Conservation (phyloP, 2,888 invertebrate genomes). For the Apodemia duryi region DNA sequence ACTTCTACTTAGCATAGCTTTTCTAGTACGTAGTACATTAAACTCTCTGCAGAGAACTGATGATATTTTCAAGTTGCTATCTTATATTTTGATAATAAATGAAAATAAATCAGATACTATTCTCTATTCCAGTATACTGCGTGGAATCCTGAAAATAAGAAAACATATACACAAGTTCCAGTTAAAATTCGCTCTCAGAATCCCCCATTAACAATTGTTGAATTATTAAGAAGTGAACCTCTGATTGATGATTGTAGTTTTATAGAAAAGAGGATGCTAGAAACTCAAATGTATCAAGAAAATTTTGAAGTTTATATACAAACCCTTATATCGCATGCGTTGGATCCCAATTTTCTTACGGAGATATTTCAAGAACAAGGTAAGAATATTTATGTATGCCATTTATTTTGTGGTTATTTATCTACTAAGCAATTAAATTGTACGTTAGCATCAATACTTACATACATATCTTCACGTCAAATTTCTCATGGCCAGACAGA, state of each 20-base stretch:
- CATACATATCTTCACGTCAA: too few relatives aligned
- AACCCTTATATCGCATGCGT: conserved; percentile 92
- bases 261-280: conserved; percentile 87
- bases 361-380: conserved; percentile 95
- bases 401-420: too few relatives aligned
- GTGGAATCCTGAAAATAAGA: conserved; percentile 90
- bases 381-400: conserved; percentile 43
- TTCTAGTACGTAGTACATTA: too few relatives aligned
- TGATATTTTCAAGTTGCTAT: too few relatives aligned
- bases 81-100: too few relatives aligned
- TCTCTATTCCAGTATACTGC: conserved; percentile 85
- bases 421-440: too few relatives aligned
- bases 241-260: conserved; percentile 84
- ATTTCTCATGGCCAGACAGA: too few relatives aligned
- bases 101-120: too few relatives aligned
- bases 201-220: conserved; percentile 88
- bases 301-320: conserved; percentile 95
- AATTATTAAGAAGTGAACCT: conserved; percentile 86
- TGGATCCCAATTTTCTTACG: conserved; percentile 92
- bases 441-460: too few relatives aligned
- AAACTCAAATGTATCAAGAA: conserved; percentile 88
- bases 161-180: conserved; percentile 88
- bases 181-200: conserved; percentile 87
- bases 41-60: too few relatives aligned
- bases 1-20: too few relatives aligned